Evolutionary conservation across 2,888 invertebrate species (phyloP).

Genomic region (Metallyticus violacea): DNA sequence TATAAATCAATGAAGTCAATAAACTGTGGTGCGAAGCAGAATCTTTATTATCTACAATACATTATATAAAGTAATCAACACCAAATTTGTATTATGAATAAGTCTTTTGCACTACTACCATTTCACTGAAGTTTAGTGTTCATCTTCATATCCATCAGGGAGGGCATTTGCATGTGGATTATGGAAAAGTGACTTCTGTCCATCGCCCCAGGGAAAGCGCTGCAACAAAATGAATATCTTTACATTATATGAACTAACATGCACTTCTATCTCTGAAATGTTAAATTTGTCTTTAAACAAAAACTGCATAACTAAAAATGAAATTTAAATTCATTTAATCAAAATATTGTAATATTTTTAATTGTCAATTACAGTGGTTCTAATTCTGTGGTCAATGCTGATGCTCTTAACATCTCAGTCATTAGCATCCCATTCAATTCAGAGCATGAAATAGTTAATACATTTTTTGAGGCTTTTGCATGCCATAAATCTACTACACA

Average conservation of each 20-base stretch:
- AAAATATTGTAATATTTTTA: no score
- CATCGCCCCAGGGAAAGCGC: conserved; percentile 94
- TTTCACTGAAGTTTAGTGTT: background rate
- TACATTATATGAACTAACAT: no score
- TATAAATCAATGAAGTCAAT: background rate
- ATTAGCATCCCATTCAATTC: no score
- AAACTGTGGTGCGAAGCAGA: background rate
- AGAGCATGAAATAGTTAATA: no score
- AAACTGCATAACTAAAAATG: no score
- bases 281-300: no score
- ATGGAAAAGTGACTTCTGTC: conserved; percentile 83
- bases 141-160: conserved; percentile 75
- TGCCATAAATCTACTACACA: no score
- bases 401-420: no score
- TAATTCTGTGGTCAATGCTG: no score
- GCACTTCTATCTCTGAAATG: no score
- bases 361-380: no score
- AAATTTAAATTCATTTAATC: background rate
- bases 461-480: no score
- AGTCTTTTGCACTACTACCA: background rate
- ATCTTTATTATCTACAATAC: background rate
- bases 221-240: conserved; percentile 46
- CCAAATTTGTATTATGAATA: background rate
- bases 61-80: background rate
- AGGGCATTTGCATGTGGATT: conserved; percentile 76